A percentile compares a stretch with the other conserved stretches of the same genome.
Conservation (phyloP, 92 coral and sea anemone genomes). For the Phenganax marumi region DNA sequence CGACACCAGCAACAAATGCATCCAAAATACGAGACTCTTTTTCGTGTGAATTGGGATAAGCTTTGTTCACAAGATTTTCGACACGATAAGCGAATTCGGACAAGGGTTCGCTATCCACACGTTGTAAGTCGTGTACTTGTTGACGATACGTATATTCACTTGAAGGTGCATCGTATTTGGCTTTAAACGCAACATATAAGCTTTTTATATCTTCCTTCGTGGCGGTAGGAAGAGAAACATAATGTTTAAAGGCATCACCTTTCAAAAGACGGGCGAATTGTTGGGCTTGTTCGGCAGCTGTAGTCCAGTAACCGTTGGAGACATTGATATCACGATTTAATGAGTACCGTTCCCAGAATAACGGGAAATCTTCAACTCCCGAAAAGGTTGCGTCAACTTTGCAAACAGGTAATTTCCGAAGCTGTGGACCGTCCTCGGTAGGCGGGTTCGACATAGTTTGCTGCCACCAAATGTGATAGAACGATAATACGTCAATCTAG, state of each 20-base stretch:
- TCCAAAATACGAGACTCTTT: slow-evolving; percentile 13
- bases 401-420: neutral
- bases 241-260: slow-evolving; percentile 18
- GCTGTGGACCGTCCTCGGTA: neutral
- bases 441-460: neutral
- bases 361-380: slow-evolving; percentile 7
- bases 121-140: neutral
- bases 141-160: slow-evolving; percentile 1
- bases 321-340: neutral
- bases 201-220: neutral
- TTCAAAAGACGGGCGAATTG: slow-evolving; percentile 24
- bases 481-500: too few relatives aligned
- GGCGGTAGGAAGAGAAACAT: neutral
- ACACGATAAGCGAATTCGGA: slow-evolving; percentile 19
- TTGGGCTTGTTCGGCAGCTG: slow-evolving; percentile 19
- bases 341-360: neutral
- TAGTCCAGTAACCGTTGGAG: neutral
- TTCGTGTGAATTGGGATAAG: slow-evolving; percentile 14
- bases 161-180: slow-evolving; percentile 6
- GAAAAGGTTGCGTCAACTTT: slow-evolving; percentile 17
- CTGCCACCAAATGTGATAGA: slow-evolving; percentile 10
- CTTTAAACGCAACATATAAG: neutral
- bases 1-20: slow-evolving; percentile 36
- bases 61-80: slow-evolving; percentile 23
- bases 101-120: slow-evolving; percentile 1